Base-by-base conservation (phyloP, 2,113 vertebrate genomes). In the Bubo bubo region DNA sequence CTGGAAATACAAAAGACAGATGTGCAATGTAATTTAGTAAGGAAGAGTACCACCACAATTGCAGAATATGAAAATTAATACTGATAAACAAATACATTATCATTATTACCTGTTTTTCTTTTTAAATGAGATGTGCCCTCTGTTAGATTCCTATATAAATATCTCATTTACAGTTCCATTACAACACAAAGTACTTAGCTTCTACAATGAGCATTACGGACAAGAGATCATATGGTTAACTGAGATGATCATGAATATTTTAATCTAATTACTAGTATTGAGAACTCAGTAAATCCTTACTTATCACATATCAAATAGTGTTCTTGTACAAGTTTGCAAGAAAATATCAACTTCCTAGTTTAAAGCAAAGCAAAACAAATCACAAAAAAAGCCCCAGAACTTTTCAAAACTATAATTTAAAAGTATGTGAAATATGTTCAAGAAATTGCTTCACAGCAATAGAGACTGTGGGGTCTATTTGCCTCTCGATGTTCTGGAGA, bases 1-100 rank as follows among this genome's bases (percentile, higher is more conserved):
- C 86, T 97, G 82, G 37, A 95, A 94, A 95, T 93, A 76, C 66
- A 97, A 96, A 98, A 96, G 91, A 76, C 9, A 93, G 87, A 89
- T 70, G 68, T 71, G 79, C 41, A 91, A 95, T 92, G 67, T 11
- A 68, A 93, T 76, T 37, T 88, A 84, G 70, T 56, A 92, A 73
- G 81, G 47, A 67, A 77, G 39, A 95, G 8, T 43, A 88, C 15
- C 5, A 49, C 82, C 49, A 49, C 14, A 72, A 67, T 67, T 82
- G 41, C 8, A 73, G 50, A 85, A 93, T 84, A 83, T 58, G 68
- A 73, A 97, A 97, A 97, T 26, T 79, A 71, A 81, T 68, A 49
- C n/a, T 81, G 47, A 76, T 50, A 95, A 81, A 83, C 14, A 79
- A 86, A 94, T 77, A 58, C 37, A 37, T 20, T 64, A n/a, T 43